Base-by-base conservation (phyloP, 2,888 invertebrate species). In the Drosophila pseudotalamancana region DNA sequence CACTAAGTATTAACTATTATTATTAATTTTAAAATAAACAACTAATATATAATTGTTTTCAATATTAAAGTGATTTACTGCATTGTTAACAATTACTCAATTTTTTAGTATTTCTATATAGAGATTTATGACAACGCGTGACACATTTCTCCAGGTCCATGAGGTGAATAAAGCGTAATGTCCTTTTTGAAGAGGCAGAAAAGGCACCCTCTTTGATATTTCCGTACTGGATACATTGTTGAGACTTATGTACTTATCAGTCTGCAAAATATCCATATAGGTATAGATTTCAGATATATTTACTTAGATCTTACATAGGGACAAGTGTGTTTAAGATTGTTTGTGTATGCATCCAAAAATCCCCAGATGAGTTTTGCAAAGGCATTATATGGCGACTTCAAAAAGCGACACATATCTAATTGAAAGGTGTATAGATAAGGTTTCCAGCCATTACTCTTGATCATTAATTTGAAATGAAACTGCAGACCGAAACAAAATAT, bases 231-330 rank as follows among this genome's bases (percentile, higher is more conserved):
- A 21, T 0, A 72, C 6, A 0, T 39, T 49, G 6, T 70, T 57
- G 9, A 62, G 4, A 4, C 6, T 6, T 0, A 70, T 1, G 31
- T 6, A 46, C 0, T 31, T 46, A 3, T 55, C 50, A 12, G n/a
- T 1, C 71, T 64, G 18, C 1, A 63, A 57, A 6, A 14, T 8
- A 11, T 25, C n/a, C n/a, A 9, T 12, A 9, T 0, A 14, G 11
- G 19, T 21, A 11, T 11, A 6, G 18, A n/a, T n/a, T n/a, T n/a
- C n/a, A n/a, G n/a, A 1, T 12, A 25, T 34, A 18, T 16, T 14
- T 25, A n/a, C n/a, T n/a, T n/a, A n/a, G n/a, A n/a, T n/a, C 66
- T 53, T 46, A 72, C 66, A 18, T 12, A 66, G 23, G 72, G 66
- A n/a, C 72, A 72, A 35, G 31, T 27, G 35, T 72, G 63, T 50